Base-by-base conservation (phyloP, 2,113 vertebrate species). In the Perca flavescens region DNA sequence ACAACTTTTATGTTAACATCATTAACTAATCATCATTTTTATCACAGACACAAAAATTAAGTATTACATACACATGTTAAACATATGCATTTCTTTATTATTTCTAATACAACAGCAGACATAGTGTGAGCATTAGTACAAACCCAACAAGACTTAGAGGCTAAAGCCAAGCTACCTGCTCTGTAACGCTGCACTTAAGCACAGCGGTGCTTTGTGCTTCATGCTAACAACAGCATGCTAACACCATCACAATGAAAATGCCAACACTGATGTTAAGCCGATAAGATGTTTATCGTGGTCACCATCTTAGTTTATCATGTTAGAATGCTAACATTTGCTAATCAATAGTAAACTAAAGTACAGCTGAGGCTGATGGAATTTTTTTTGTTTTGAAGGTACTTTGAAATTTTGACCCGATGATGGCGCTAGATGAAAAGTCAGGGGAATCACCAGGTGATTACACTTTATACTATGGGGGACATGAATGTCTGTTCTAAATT, bases 1-100 rank as follows among this genome's bases (percentile, higher is more conserved):
- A 58, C 36, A 82, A 69, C 4, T 88, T 89, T 91, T 88, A 85
- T 86, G 86, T 80, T 91, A 89, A 92, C 80, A 86, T 25, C 25
- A 25, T 25, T 25, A 25, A 25, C 25, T 82, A 82, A 69, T 52
- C 34, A 36, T 88, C 54, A 53, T 88, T 88, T 90, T 80, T 74
- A 68, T 76, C 47, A 36, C 6, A 64, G 25, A 64, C 71, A 69
- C 64, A 9, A 61, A 67, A 40, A 47, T 40, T 1, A 21, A 67
- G 3, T 31, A 60, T 58, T 64, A 7, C 6, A 43, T 66, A 62
- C 15, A 54, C n/a, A 67, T 69, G 7, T 25, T n/a, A 63, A 62
- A 66, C 11, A 36, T n/a, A 10, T 14, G 22, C 22, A 22, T 67
- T 54, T 43, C 31, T 66, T 22, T 6, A 61, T 53, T 22, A 6